Conservation (phyloP, 2,888 invertebrate genomes). For the Noctua fimbriata region DNA sequence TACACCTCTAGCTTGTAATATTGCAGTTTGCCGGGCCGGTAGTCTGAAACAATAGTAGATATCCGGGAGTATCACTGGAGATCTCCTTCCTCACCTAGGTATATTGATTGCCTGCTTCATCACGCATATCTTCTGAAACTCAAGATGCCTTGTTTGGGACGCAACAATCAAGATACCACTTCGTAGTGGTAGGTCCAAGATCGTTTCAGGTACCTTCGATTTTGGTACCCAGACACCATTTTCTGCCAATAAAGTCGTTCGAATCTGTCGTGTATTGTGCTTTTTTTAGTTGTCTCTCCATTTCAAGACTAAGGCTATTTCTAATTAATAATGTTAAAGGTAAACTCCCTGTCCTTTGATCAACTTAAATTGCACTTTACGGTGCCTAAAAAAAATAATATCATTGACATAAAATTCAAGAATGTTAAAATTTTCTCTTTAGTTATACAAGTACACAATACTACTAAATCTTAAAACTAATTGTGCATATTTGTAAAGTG, state of each 20-base stretch:
- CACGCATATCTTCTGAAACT: conserved; percentile 60
- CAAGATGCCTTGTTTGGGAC: conserved; percentile 45
- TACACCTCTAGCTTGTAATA: conserved; percentile 37
- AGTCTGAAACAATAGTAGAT: conserved; percentile 45
- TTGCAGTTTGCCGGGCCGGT: conserved; percentile 42
- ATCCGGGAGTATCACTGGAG: conserved; percentile 39
- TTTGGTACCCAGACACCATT: neutral
- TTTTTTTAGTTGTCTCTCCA: neutral
- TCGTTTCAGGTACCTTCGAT: neutral
- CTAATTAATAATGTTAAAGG: neutral
- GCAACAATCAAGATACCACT: conserved; percentile 40
- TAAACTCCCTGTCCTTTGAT: neutral
- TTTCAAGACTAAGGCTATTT: neutral
- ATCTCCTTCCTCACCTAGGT: conserved; percentile 40
- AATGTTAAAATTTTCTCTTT: neutral
- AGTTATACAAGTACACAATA: neutral
- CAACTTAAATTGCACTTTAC: neutral
- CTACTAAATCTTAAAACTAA: conserved; percentile 46
- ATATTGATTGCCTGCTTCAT: conserved; percentile 63
- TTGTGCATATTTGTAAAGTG: conserved; percentile 50
- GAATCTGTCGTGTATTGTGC: neutral
- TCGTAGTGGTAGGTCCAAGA: neutral
- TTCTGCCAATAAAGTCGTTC: neutral
- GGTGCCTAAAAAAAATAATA: neutral
- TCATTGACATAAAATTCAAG: neutral